These are phyloP conservation scores for Aptenodytes patagonicus DNA, from an alignment of 2,113 vertebrate genomes.

Conservation along the genomic window DNA sequence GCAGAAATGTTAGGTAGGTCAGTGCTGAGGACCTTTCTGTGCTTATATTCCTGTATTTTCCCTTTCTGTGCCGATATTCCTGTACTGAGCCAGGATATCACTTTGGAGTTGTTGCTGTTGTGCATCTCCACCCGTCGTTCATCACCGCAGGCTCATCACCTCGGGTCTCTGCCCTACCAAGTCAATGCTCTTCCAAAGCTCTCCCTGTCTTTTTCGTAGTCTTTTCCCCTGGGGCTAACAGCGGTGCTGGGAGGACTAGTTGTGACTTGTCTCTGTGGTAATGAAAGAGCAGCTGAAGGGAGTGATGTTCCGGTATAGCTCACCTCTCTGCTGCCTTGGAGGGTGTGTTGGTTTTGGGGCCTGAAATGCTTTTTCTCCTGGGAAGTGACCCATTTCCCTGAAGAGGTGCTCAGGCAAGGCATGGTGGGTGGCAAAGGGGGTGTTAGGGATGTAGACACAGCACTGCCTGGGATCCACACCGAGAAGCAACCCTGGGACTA, in stretches of 20 bases:
- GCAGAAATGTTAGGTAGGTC: neutral
- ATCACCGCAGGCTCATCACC: neutral
- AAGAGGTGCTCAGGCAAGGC: neutral
- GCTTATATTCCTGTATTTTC: neutral
- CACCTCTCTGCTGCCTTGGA: neutral
- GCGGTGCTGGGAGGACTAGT: neutral
- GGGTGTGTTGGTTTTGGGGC: neutral
- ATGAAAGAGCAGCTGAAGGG: neutral
- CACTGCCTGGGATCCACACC: neutral
- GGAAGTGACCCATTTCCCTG: neutral
- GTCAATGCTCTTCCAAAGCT: neutral
- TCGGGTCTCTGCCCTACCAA: neutral
- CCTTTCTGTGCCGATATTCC: neutral
- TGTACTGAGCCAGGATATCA: neutral
- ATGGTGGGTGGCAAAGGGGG: neutral
- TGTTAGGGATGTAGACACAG: neutral
- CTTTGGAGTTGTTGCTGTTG: neutral
- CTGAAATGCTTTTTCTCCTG: neutral
- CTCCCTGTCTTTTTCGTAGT: neutral
- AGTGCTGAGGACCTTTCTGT: neutral
- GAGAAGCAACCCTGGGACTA: neutral
- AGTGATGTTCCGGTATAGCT: neutral
- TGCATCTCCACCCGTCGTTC: neutral
- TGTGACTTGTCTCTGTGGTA: neutral
- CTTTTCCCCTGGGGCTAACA: neutral